Percentiles rank a stretch among this genome's conserved stretches.
These are phyloP conservation scores for Valencia hispanica DNA, from an alignment of 2,797 vertebrate genomes.

Conservation along the genomic window DNA sequence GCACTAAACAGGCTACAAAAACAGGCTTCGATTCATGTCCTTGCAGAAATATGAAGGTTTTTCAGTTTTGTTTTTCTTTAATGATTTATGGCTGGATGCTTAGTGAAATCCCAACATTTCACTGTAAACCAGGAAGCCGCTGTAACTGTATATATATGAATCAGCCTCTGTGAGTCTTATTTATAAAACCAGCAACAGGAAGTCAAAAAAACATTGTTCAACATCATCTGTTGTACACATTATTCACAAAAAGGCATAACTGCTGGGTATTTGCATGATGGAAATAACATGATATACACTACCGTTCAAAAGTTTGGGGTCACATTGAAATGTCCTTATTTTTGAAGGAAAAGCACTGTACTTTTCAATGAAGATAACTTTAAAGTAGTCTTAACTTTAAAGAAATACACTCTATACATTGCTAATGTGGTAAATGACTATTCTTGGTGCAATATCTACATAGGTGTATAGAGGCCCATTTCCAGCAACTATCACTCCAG, in stretches of 20 bases:
- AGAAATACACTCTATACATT: too few species aligned
- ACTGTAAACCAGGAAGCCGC: neutral
- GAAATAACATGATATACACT: neutral
- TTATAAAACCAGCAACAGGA: neutral
- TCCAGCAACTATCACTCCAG: too few species aligned
- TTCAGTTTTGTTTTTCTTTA: neutral
- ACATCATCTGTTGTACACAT: neutral
- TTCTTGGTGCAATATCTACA: too few species aligned
- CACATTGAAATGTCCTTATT: too few species aligned
- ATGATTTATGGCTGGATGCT: neutral
- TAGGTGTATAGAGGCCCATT: too few species aligned
- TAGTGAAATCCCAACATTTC: neutral
- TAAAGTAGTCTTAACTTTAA: too few species aligned
- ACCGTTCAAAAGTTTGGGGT: too few species aligned
- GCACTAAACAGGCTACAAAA: neutral
- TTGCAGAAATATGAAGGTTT: neutral
- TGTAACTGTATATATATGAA: too few species aligned
- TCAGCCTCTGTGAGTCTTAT: neutral
- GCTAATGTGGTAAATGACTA: too few species aligned
- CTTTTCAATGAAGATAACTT: too few species aligned
- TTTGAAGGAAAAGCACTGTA: too few species aligned
- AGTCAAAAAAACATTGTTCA: neutral
- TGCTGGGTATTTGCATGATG: neutral
- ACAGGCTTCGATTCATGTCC: neutral
- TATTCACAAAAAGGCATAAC: neutral